Conservation (phyloP, 2,888 invertebrate genomes). For the Oscheius sp. region DNA sequence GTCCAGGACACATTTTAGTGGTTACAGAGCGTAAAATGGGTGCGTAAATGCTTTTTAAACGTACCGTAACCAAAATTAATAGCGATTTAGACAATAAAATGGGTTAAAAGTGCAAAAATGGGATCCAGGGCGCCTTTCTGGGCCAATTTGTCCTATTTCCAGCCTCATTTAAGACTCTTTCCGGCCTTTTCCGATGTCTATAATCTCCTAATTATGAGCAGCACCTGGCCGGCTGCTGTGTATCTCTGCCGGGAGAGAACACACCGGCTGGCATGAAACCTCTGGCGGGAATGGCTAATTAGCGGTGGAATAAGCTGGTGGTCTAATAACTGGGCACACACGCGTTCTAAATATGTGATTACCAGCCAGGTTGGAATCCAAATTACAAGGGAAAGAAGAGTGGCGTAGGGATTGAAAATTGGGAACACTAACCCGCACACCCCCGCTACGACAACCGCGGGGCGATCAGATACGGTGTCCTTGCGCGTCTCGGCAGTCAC, state of each 20-base stretch:
- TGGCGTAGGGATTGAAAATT: not conserved
- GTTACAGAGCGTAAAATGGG: not conserved
- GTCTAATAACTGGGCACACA: no score
- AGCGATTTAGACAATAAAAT: no score
- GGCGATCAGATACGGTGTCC: slow-evolving; percentile 32
- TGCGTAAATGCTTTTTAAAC: not conserved
- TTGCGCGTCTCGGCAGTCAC: slow-evolving; percentile 18
- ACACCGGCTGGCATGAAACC: slow-evolving; percentile 16
- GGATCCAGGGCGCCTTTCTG: no score
- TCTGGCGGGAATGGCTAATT: slow-evolving; percentile 25
- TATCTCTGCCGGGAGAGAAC: not conserved
- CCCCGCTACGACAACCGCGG: slow-evolving; percentile 11
- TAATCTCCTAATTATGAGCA: not conserved
- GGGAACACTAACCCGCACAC: not conserved
- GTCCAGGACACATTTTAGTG: not conserved
- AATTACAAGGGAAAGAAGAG: not conserved
- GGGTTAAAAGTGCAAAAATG: no score
- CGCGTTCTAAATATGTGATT: no score
- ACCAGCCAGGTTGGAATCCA: no score
- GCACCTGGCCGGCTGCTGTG: not conserved
- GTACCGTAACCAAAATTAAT: slow-evolving; percentile 1
- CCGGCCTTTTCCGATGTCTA: not conserved
- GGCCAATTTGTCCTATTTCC: no score
- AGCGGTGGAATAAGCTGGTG: not conserved
- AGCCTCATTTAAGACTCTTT: not conserved